These are phyloP conservation scores for Drosophila dunni DNA, from an alignment of 1,140 invertebrate species.

Conservation along the genomic window DNA sequence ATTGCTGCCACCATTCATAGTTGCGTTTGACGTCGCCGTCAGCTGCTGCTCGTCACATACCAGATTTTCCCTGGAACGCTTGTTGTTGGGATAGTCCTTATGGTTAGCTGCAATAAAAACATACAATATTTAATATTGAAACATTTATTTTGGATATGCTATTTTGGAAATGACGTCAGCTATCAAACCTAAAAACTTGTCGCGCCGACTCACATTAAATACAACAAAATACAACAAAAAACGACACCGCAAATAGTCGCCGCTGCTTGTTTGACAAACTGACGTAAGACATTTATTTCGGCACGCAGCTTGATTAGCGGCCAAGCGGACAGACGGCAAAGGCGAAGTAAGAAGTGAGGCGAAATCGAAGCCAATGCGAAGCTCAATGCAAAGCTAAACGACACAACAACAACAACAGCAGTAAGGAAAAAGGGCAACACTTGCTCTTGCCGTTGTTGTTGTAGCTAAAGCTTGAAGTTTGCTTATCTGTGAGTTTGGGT, in stretches of 20 bases:
- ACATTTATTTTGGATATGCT: constrained; percentile 33
- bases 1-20: constrained; percentile 81
- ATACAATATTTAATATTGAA: constrained; percentile 7
- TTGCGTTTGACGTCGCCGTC: constrained; percentile 54
- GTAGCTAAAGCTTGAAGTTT: constrained; percentile 11
- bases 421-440: constrained; percentile 32
- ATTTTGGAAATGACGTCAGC: constrained; percentile 68
- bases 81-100: constrained; percentile 87
- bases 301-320: constrained; percentile 58
- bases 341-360: constrained; percentile 26
- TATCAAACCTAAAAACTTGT: constrained; percentile 70
- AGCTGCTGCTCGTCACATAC: constrained; percentile 76
- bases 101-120: constrained; percentile 87
- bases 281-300: constrained; percentile 81
- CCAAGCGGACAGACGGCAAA: constrained; percentile 16
- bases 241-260: constrained; percentile 50
- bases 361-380: constrained; percentile 38
- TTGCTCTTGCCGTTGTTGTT: constrained; percentile 5
- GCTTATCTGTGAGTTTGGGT: constrained; percentile 30
- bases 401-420: not conserved
- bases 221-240: constrained; percentile 28
- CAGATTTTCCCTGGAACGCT: constrained; percentile 87
- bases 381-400: constrained; percentile 38
- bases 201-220: constrained; percentile 56
- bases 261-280: constrained; percentile 69